These are phyloP conservation scores for Coelinius sp. DNA, from an alignment of 2,888 invertebrate genomes.

Conservation along the genomic window DNA sequence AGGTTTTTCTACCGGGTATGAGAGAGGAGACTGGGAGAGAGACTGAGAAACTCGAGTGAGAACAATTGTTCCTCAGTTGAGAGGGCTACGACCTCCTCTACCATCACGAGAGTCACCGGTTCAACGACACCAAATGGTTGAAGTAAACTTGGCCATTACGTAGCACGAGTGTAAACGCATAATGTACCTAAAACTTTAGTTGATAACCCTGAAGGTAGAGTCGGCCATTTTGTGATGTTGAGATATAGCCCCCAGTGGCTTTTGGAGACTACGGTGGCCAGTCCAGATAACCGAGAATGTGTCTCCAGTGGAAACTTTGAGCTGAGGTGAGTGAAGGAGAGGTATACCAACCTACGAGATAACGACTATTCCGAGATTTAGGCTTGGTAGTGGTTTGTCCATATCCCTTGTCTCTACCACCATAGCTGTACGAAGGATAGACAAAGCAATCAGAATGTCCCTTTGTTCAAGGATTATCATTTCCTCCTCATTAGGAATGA, in stretches of 20 bases:
- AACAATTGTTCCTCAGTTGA: background rate
- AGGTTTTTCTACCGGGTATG: slow-evolving; percentile 32
- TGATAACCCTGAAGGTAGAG: background rate
- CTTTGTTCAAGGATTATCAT: slow-evolving; percentile 15
- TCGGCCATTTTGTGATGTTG: slow-evolving; percentile 25
- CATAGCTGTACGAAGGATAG: background rate
- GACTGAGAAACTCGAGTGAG: slow-evolving; percentile 2
- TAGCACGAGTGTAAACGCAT: slow-evolving; percentile 8
- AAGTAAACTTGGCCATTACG: slow-evolving; percentile 70
- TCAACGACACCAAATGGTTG: slow-evolving; percentile 66
- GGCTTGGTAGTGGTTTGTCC: background rate
- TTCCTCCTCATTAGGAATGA: slow-evolving; percentile 11
- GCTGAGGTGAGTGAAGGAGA: slow-evolving; percentile 4
- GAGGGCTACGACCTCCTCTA: background rate
- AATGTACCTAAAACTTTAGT: background rate
- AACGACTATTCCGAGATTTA: slow-evolving; percentile 30
- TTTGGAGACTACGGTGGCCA: background rate
- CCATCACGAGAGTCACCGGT: background rate
- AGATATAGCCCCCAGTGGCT: slow-evolving; percentile 7
- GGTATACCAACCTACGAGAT: background rate
- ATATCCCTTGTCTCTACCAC: background rate
- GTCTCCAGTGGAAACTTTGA: slow-evolving; percentile 11
- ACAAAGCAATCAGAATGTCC: background rate
- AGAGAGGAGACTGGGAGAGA: no score
- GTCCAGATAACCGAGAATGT: slow-evolving; percentile 11